Evolutionary conservation across 2,888 invertebrate genomes (phyloP).

Genomic region (Watsonalla binaria): DNA sequence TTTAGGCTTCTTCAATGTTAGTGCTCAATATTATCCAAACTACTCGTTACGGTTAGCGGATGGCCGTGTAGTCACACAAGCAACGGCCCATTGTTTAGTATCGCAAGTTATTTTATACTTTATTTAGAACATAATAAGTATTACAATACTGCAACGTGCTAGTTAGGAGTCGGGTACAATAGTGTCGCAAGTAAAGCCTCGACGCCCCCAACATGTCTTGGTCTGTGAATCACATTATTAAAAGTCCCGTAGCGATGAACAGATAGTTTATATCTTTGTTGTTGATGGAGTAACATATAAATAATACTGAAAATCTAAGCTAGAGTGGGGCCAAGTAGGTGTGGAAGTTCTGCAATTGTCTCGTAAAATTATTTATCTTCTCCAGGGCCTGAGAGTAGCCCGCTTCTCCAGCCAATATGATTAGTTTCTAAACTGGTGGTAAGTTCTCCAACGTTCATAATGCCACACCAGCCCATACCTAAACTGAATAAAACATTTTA

Average conservation of each 20-base stretch:
- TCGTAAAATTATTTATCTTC: no score
- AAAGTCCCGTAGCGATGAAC: neutral
- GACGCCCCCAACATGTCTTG: slow-evolving; percentile 32
- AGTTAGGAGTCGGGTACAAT: slow-evolving; percentile 18
- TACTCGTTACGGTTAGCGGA: slow-evolving; percentile 3
- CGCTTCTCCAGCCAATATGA: no score
- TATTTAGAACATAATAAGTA: neutral
- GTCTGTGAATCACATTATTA: slow-evolving; percentile 11
- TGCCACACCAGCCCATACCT: no score
- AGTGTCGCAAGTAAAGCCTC: slow-evolving; percentile 34
- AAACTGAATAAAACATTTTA: no score
- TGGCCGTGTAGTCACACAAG: slow-evolving; percentile 11
- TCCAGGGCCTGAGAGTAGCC: no score
- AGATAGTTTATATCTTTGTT: no score
- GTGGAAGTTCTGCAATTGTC: no score
- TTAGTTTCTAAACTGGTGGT: no score
- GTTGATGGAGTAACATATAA: no score
- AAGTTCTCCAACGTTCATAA: no score
- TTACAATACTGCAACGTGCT: neutral
- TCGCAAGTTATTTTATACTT: slow-evolving; percentile 10
- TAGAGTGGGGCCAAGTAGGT: no score
- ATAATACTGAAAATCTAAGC: no score
- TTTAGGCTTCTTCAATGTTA: neutral
- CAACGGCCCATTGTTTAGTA: slow-evolving; percentile 30
- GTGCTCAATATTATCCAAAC: neutral